Evolutionary conservation across 1,140 invertebrate genomes (phyloP).

Genomic region (Philotrypesis tridentata): DNA sequence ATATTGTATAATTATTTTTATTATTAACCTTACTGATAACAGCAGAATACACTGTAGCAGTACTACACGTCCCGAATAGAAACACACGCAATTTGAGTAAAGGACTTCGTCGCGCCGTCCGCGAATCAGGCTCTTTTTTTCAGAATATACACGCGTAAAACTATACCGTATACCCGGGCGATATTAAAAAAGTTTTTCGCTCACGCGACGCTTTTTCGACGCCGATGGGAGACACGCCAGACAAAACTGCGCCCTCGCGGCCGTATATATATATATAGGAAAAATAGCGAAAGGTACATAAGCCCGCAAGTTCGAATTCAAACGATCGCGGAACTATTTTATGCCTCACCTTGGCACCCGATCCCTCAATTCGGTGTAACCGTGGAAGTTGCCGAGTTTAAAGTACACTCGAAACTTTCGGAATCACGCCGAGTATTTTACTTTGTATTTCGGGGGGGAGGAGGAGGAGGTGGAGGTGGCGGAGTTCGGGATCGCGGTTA

Average conservation of each 20-base stretch:
- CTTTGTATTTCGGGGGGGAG: conserved; percentile 8
- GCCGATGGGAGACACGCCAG: not conserved
- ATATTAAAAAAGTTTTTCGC: conserved; percentile 18
- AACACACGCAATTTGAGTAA: too few species aligned
- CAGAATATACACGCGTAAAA: not conserved
- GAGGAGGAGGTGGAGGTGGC: too few species aligned
- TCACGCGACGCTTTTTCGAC: not conserved
- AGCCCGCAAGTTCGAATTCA: not conserved
- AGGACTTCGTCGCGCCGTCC: too few species aligned
- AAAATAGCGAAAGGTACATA: not conserved
- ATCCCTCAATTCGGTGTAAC: conserved; percentile 14
- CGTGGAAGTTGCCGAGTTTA: not conserved
- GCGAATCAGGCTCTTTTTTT: too few species aligned
- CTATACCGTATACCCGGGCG: too few species aligned
- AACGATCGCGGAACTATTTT: not conserved
- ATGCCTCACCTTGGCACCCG: not conserved
- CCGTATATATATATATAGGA: too few species aligned
- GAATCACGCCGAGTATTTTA: conserved; percentile 22
- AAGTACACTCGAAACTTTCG: conserved; percentile 20
- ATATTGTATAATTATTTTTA: too few species aligned
- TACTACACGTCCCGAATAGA: too few species aligned
- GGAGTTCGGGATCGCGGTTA: not conserved
- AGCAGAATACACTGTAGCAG: too few species aligned
- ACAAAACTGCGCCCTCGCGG: too few species aligned
- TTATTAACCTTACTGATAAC: too few species aligned